A percentile compares a stretch with the other conserved stretches of the same genome.
Evolutionary conservation across 2,888 invertebrate species (phyloP).

Genomic region (Labia minor): DNA sequence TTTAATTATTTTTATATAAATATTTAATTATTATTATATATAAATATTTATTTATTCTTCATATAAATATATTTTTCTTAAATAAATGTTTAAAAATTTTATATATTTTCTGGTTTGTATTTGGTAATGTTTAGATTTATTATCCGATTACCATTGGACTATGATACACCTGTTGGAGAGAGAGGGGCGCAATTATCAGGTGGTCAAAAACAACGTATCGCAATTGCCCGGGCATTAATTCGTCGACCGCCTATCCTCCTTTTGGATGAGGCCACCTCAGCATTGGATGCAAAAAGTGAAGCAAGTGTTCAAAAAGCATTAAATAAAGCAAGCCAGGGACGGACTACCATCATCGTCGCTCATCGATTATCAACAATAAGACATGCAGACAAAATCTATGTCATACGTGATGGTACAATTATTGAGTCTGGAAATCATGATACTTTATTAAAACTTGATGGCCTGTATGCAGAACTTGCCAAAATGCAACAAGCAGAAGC

Average conservation of each 20-base stretch:
- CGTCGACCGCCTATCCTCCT: conserved; percentile 66
- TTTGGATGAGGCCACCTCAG: conserved; percentile 82
- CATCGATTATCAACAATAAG: conserved; percentile 65
- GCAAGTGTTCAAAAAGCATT: conserved; percentile 70
- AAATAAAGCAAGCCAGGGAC: conserved; percentile 58
- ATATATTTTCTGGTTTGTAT: too few species aligned
- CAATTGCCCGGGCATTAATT: conserved; percentile 77
- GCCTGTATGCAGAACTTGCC: conserved; percentile 59
- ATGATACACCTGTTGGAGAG: conserved; percentile 73
- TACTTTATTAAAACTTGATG: conserved; percentile 51
- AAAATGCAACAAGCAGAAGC: conserved; percentile 43
- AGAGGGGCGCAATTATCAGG: conserved; percentile 71
- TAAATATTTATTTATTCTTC: too few species aligned
- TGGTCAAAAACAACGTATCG: conserved; percentile 84
- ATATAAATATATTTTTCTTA: too few species aligned
- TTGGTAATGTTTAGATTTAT: neutral
- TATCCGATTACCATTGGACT: conserved; percentile 42
- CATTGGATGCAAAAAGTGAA: conserved; percentile 76
- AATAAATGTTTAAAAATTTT: too few species aligned
- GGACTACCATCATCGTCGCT: conserved; percentile 70
- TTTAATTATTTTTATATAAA: conserved; percentile 17
- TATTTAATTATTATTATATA: neutral
- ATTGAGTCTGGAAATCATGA: conserved; percentile 61
- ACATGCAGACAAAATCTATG: conserved; percentile 60
- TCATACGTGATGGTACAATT: conserved; percentile 54